Evolutionary conservation across 2,113 vertebrate genomes (phyloP).

Genomic region (Microcebus ravelobensis): DNA sequence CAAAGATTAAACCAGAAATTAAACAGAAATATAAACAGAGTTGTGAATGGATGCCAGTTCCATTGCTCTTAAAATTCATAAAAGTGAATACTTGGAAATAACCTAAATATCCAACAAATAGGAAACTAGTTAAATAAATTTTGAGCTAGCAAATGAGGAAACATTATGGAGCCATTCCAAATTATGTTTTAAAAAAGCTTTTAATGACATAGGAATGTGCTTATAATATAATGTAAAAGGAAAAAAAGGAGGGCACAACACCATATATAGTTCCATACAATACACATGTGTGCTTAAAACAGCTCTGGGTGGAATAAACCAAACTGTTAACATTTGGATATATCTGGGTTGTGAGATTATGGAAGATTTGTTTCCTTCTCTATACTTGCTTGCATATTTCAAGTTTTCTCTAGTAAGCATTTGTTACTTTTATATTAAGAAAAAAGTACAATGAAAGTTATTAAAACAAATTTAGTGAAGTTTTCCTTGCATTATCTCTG

Average conservation of each 20-base stretch:
- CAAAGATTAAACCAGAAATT: slow-evolving; percentile 16
- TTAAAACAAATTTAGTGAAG: slow-evolving; percentile 65
- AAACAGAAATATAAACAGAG: slow-evolving; percentile 17
- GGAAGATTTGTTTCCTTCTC: slow-evolving; percentile 16
- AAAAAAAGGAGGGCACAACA: not conserved
- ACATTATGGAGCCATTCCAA: slow-evolving; percentile 27
- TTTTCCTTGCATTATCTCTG: slow-evolving; percentile 57
- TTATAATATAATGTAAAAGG: not conserved
- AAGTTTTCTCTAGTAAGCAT: slow-evolving; percentile 55
- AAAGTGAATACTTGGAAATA: slow-evolving; percentile 67
- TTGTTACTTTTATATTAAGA: slow-evolving; percentile 63
- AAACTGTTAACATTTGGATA: not conserved
- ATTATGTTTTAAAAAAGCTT: slow-evolving; percentile 28
- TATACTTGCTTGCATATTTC: slow-evolving; percentile 8
- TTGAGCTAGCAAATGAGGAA: not conserved
- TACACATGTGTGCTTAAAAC: not conserved
- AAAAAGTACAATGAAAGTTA: slow-evolving; percentile 69
- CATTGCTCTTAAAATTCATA: slow-evolving; percentile 26
- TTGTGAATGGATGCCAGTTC: not conserved
- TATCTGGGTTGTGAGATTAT: not conserved
- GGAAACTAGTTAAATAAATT: slow-evolving; percentile 47
- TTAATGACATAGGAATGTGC: not conserved
- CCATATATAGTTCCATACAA: not conserved
- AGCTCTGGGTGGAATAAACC: not conserved
- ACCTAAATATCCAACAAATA: slow-evolving; percentile 63